phyloP scores from a whole-genome alignment of 2,888 invertebrate species.

The Limnephilus lunatus region DNA sequence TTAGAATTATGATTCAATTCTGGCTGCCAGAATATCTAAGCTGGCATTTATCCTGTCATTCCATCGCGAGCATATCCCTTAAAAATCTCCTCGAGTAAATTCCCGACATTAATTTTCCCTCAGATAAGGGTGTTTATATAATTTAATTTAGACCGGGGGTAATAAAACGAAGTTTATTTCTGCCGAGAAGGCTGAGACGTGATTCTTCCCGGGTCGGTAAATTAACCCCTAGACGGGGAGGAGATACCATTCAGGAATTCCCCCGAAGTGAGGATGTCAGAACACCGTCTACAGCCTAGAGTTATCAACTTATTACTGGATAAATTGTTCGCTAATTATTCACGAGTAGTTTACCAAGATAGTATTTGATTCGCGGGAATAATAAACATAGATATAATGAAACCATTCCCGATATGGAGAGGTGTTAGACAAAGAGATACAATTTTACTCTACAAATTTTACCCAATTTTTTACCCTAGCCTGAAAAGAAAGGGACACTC shows the following conservation, averaged over 20 bases:
- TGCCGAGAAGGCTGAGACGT: conserved; percentile 34
- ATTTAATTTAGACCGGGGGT: conserved; percentile 36
- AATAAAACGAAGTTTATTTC: conserved; percentile 42
- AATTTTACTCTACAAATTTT: too few relatives aligned
- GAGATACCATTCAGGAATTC: not conserved
- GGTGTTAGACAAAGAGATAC: not conserved
- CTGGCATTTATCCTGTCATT: not conserved
- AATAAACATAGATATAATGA: not conserved
- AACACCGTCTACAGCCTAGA: not conserved
- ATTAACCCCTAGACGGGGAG: conserved; percentile 17
- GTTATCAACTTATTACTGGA: conserved; percentile 5
- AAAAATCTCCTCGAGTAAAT: conserved; percentile 14
- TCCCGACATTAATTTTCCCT: conserved; percentile 7
- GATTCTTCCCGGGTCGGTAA: conserved; percentile 27
- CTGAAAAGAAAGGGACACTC: too few relatives aligned
- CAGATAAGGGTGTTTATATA: conserved; percentile 38
- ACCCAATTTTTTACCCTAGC: too few relatives aligned
- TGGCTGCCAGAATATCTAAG: not conserved
- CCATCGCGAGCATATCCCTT: conserved; percentile 5
- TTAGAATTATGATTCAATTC: not conserved
- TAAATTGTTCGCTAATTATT: conserved; percentile 36
- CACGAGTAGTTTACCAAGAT: conserved; percentile 7
- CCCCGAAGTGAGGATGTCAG: not conserved
- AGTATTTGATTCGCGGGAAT: not conserved
- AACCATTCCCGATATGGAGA: not conserved